These are phyloP conservation scores for Hippopotamus amphibius DNA, from an alignment of 2,113 vertebrate species.

Conservation along the genomic window DNA sequence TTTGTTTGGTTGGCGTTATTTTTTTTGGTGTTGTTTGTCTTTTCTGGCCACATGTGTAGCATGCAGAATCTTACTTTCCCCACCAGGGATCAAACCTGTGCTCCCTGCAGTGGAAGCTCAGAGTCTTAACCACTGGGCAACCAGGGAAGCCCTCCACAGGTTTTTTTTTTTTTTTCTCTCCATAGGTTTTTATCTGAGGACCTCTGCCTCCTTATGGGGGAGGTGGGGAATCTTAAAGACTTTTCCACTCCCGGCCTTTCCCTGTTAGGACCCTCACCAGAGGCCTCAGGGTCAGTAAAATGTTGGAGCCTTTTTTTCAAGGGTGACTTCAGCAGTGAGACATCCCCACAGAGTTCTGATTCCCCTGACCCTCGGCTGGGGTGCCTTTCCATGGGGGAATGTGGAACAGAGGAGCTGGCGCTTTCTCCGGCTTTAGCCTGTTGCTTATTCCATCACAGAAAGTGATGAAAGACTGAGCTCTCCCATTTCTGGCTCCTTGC, in stretches of 20 bases:
- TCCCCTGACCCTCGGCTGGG: background rate
- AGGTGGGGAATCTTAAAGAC: background rate
- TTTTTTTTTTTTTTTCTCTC: background rate
- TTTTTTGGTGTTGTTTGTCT: no score
- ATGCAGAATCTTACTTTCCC: background rate
- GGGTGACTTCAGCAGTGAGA: background rate
- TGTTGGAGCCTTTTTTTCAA: background rate
- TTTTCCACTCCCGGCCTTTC: background rate
- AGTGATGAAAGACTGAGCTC: background rate
- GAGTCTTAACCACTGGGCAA: background rate
- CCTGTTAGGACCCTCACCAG: background rate
- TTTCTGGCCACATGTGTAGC: background rate
- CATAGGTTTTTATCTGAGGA: background rate
- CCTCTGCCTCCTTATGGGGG: background rate
- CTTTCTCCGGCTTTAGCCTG: background rate
- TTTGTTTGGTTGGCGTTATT: background rate
- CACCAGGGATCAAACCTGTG: background rate
- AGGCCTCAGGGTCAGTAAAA: background rate
- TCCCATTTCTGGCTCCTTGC: background rate
- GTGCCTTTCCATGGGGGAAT: background rate
- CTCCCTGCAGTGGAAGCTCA: background rate
- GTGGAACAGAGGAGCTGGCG: rapidly evolving
- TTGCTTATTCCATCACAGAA: background rate
- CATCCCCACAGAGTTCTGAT: background rate
- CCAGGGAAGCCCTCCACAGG: background rate